These are phyloP conservation scores for Pogonomyrmex californicus DNA, from an alignment of 1,140 invertebrate species.

Conservation along the genomic window DNA sequence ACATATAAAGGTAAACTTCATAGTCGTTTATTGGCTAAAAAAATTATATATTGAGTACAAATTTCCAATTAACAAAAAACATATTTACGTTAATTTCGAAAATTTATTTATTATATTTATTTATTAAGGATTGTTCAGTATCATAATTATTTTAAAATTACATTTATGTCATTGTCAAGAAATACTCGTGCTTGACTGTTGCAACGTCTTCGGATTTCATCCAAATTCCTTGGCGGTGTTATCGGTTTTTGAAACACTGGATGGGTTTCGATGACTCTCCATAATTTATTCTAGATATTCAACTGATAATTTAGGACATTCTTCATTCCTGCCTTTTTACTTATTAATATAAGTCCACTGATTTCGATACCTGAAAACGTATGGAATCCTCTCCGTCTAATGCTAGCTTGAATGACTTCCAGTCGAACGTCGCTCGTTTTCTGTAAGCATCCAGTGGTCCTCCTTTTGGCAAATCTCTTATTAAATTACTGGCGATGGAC, in stretches of 20 bases:
- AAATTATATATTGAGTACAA: background rate
- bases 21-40: slow-evolving; percentile 88
- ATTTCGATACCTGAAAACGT: slow-evolving; percentile 87
- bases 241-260: slow-evolving; percentile 90
- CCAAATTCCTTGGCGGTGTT: slow-evolving; percentile 87
- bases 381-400: slow-evolving; percentile 89
- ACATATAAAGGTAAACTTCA: slow-evolving; percentile 89
- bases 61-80: background rate
- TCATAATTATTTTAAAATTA: slow-evolving; percentile 78
- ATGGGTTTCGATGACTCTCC: slow-evolving; percentile 93
- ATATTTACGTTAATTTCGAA: background rate
- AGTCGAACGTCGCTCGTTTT: slow-evolving; percentile 93
- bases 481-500: slow-evolving; percentile 68
- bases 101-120: background rate
- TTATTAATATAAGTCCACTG: background rate
- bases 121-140: background rate
- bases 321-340: background rate
- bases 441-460: slow-evolving; percentile 93
- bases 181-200: slow-evolving; percentile 88
- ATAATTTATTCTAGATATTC: slow-evolving; percentile 92
- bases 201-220: slow-evolving; percentile 90
- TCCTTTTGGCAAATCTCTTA: slow-evolving; percentile 90
- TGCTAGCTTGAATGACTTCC: slow-evolving; percentile 92
- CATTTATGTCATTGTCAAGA: slow-evolving; percentile 86
- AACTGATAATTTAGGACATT: slow-evolving; percentile 45